These are phyloP conservation scores for Megalops atlanticus DNA, from an alignment of 2,113 vertebrate species.

Conservation along the genomic window DNA sequence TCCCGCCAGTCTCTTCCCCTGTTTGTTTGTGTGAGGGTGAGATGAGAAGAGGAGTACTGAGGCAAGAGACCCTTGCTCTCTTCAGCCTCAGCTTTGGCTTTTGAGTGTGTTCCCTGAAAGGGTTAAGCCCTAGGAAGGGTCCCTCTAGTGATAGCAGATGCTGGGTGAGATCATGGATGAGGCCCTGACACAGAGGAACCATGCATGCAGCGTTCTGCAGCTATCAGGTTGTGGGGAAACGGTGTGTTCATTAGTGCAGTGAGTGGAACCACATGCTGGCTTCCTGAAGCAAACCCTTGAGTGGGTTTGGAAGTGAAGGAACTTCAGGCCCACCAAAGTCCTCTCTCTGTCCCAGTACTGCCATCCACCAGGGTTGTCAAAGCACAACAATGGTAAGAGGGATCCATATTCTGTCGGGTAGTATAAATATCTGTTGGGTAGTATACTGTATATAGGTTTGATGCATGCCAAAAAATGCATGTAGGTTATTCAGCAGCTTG, in stretches of 20 bases:
- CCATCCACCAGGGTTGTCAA: slow-evolving; percentile 26
- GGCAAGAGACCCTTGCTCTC: background rate
- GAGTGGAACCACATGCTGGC: slow-evolving; percentile 69
- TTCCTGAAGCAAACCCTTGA: slow-evolving; percentile 24
- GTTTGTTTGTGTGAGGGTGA: background rate
- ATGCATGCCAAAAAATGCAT: slow-evolving; percentile 40
- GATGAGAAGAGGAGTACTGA: background rate
- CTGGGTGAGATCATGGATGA: slow-evolving; percentile 39
- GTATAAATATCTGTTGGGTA: slow-evolving; percentile 9
- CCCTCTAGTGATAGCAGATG: slow-evolving; percentile 38
- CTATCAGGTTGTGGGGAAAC: slow-evolving; percentile 62
- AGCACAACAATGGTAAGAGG: slow-evolving; percentile 22
- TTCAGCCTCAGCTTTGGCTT: background rate
- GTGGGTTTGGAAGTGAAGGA: slow-evolving; percentile 32
- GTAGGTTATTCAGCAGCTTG: slow-evolving; percentile 7
- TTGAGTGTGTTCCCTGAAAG: slow-evolving; percentile 38
- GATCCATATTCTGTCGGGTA: no score
- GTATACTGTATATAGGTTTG: slow-evolving; percentile 22
- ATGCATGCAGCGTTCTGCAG: slow-evolving; percentile 41
- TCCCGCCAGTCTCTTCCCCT: background rate
- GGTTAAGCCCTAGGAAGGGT: slow-evolving; percentile 31
- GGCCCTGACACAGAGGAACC: slow-evolving; percentile 1
- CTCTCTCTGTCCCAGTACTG: slow-evolving; percentile 5
- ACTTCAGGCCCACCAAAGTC: slow-evolving; percentile 11
- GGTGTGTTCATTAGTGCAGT: slow-evolving; percentile 51